Evolutionary conservation across 2,113 vertebrate genomes (phyloP).

Genomic region (Regulus satrapa): DNA sequence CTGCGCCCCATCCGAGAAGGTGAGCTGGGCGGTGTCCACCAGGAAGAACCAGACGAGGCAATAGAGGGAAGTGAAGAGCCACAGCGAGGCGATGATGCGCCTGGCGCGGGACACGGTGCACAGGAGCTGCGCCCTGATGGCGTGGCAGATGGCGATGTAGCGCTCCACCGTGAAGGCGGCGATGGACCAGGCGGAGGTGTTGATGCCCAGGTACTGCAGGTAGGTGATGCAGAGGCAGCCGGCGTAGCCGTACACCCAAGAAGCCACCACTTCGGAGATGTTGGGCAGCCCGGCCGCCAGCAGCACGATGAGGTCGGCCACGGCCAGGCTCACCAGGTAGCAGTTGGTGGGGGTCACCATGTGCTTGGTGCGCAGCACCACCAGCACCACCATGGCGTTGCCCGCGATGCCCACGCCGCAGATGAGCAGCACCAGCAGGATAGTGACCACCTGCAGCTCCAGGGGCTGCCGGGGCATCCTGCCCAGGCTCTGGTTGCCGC

Average conservation of each 20-base stretch:
- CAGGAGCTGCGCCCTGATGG: constrained; percentile 81
- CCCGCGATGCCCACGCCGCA: constrained; percentile 82
- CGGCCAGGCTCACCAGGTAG: constrained; percentile 84
- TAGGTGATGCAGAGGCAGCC: constrained; percentile 87
- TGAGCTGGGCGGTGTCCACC: constrained; percentile 78
- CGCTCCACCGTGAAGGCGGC: constrained; percentile 82
- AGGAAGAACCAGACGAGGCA: constrained; percentile 88
- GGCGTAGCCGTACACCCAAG: constrained; percentile 81
- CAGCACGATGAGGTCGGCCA: constrained; percentile 83
- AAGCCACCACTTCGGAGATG: constrained; percentile 76
- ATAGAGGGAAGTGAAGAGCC: constrained; percentile 82
- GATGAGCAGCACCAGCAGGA: constrained; percentile 80
- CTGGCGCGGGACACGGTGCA: constrained; percentile 83
- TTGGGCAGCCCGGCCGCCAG: constrained; percentile 81
- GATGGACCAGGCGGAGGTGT: constrained; percentile 83
- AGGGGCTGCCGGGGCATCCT: constrained; percentile 76
- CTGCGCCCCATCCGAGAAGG: constrained; percentile 75
- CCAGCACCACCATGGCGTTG: constrained; percentile 83
- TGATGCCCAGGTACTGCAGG: constrained; percentile 86
- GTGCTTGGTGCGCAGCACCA: constrained; percentile 81
- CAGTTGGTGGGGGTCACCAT: constrained; percentile 88
- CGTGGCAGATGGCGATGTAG: constrained; percentile 85
- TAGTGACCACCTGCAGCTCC: constrained; percentile 81
- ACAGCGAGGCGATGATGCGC: constrained; percentile 79
- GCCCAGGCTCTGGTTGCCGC: constrained; percentile 58